Percentiles rank a stretch among this genome's conserved stretches.
Conservation (phyloP, 2,888 invertebrate genomes). For the Hemistola chrysoprasaria region DNA sequence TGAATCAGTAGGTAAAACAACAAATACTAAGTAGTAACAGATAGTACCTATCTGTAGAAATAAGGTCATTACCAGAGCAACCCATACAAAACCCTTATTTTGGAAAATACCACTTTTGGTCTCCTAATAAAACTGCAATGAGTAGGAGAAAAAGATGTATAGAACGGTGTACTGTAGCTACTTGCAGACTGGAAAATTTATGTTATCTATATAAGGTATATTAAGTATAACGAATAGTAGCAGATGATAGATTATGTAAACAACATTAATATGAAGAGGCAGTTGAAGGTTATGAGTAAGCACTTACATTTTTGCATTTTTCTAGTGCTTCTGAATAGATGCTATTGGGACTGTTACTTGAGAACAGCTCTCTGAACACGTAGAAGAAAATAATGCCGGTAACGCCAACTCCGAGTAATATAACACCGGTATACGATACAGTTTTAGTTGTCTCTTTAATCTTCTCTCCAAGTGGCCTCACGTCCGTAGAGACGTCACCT, state of each 20-base stretch:
- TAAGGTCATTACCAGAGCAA: too few relatives aligned
- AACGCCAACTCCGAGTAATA: conserved; percentile 90
- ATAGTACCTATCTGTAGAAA: too few relatives aligned
- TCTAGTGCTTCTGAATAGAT: conserved; percentile 91
- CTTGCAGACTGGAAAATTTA: too few relatives aligned
- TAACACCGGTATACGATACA: conserved; percentile 91
- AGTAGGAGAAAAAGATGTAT: too few relatives aligned
- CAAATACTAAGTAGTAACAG: too few relatives aligned
- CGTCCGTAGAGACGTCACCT: conserved; percentile 78
- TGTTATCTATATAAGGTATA: too few relatives aligned
- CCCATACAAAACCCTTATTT: too few relatives aligned
- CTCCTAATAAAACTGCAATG: too few relatives aligned
- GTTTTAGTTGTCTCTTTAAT: conserved; percentile 96
- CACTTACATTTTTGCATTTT: conserved; percentile 84
- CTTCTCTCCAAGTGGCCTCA: conserved; percentile 86
- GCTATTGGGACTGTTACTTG: conserved; percentile 92
- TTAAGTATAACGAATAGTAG: too few relatives aligned
- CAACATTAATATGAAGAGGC: conserved; percentile 19
- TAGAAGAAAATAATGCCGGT: conserved; percentile 92
- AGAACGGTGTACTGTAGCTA: too few relatives aligned
- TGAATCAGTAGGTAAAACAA: too few relatives aligned
- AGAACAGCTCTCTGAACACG: conserved; percentile 93
- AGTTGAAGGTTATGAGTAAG: conserved; percentile 14
- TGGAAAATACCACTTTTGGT: too few relatives aligned
- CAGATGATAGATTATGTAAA: conserved; percentile 16